Evolutionary conservation across 1,140 invertebrate genomes (phyloP).

Genomic region (Drosophila melanogaster): Release_6_plus_ISO1_MT NT_037436.4:6264501-6265000

Average conservation of each 20-base stretch:
- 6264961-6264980: slow-evolving; percentile 55
- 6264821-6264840: no score
- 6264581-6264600: neutral
- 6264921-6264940: neutral
- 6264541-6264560: no score
- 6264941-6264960: slow-evolving; percentile 11
- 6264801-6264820: no score
- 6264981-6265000: slow-evolving; percentile 64
- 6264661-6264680: neutral
- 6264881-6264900: neutral
- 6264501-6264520: no score
- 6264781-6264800: no score
- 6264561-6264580: neutral
- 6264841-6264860: no score
- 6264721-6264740: no score
- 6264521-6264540: no score
- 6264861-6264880: no score
- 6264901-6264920: neutral
- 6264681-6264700: neutral
- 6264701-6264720: no score
- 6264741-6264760: no score
- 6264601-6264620: neutral
- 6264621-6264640: rapidly evolving
- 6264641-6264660: neutral
- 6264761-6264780: no score